phyloP scores from a whole-genome alignment of 2,888 invertebrate species.

The Eudasyphora cyanicolor region DNA sequence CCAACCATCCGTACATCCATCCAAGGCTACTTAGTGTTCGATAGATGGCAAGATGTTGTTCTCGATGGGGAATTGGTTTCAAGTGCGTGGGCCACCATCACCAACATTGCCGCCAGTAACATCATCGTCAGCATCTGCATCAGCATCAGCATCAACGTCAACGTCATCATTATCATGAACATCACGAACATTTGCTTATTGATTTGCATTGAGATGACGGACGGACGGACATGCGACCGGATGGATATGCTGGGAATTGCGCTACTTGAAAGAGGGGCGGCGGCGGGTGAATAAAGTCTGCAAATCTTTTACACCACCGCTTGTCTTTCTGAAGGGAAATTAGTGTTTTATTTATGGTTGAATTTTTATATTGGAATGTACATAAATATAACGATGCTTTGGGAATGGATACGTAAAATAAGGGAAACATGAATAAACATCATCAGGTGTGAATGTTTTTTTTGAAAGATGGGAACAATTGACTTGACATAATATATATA shows the following conservation, averaged over 20 bases:
- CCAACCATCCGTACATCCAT: not conserved
- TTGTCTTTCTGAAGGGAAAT: not conserved
- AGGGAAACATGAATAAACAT: too few species aligned
- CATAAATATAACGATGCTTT: too few species aligned
- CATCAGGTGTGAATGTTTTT: too few species aligned
- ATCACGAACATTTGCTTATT: conserved; percentile 27
- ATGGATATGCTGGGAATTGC: conserved; percentile 2
- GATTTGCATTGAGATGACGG: conserved; percentile 4
- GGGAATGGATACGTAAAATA: too few species aligned
- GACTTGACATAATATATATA: too few species aligned
- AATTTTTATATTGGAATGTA: too few species aligned
- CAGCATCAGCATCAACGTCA: not conserved
- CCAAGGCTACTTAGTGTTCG: conserved; percentile 10
- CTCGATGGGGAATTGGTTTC: conserved; percentile 14
- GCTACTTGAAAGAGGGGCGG: not conserved
- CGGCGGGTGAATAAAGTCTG: not conserved
- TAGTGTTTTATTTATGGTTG: not conserved
- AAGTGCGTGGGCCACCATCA: conserved; percentile 57
- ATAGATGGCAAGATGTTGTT: too few species aligned
- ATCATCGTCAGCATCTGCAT: not conserved
- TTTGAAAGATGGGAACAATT: too few species aligned
- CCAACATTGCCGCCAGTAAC: conserved; percentile 33
- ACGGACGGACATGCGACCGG: too few species aligned
- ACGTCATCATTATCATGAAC: conserved; percentile 10
- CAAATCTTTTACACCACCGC: not conserved